These are phyloP conservation scores for Charanyca ferruginea DNA, from an alignment of 2,888 invertebrate species.

Conservation along the genomic window DNA sequence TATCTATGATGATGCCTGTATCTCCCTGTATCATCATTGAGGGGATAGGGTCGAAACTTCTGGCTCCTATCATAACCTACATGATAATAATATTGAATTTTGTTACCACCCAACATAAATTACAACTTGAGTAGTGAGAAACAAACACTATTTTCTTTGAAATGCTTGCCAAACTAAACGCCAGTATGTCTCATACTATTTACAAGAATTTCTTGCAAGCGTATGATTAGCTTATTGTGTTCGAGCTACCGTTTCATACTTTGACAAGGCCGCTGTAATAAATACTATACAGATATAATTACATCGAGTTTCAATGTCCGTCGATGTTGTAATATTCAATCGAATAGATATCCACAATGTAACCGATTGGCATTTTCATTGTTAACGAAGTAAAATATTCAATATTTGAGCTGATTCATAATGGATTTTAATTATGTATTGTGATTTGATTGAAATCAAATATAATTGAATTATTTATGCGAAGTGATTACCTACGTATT, in stretches of 20 bases:
- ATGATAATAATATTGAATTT: no score
- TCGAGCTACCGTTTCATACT: conserved; percentile 84
- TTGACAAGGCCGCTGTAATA: conserved; percentile 84
- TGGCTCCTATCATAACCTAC: no score
- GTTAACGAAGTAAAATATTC: conserved; percentile 65
- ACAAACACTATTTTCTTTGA: background rate
- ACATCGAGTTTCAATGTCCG: conserved; percentile 70
- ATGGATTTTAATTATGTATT: conserved; percentile 63
- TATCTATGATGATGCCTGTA: no score
- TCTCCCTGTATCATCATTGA: no score
- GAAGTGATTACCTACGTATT: conserved; percentile 27
- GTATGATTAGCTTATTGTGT: conserved; percentile 87
- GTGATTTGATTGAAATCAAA: conserved; percentile 57
- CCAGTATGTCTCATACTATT: conserved; percentile 71
- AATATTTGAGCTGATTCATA: conserved; percentile 64
- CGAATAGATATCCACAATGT: conserved; percentile 66
- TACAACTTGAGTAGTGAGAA: background rate
- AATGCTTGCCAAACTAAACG: conserved; percentile 28
- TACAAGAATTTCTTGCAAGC: conserved; percentile 75
- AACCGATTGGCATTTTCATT: conserved; percentile 69
- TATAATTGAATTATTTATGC: conserved; percentile 48
- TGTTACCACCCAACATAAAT: no score
- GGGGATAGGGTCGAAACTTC: no score
- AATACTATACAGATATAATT: conserved; percentile 81
- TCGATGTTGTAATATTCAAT: conserved; percentile 70